These are phyloP conservation scores for Garra rufa DNA, from an alignment of 2,113 vertebrate species.

Conservation along the genomic window DNA sequence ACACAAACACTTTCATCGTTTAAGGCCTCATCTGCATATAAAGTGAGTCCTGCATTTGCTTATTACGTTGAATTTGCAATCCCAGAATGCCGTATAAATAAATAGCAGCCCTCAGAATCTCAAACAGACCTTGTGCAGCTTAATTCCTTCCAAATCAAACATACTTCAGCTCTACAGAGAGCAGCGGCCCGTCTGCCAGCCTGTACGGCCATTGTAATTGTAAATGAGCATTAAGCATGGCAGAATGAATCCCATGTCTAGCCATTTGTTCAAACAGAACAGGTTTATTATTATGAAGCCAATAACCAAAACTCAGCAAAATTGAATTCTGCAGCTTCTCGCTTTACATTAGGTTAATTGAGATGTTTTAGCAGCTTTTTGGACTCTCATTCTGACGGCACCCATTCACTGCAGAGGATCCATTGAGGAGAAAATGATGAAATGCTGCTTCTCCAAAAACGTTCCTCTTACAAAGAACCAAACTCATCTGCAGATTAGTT, in stretches of 20 bases:
- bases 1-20: background rate
- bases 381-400: no score
- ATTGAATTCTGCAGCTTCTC: background rate
- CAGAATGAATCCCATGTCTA: background rate
- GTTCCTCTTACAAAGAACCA: no score
- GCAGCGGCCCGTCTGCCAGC: background rate
- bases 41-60: background rate
- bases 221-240: slow-evolving; percentile 28
- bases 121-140: background rate
- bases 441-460: no score
- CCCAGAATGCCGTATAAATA: background rate
- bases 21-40: background rate
- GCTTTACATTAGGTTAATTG: no score
- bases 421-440: no score
- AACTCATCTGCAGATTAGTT: no score
- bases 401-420: no score
- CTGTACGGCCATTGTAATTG: background rate
- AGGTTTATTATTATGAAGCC: slow-evolving; percentile 16
- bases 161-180: slow-evolving; percentile 8
- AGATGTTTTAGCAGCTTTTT: no score
- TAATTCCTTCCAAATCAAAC: background rate
- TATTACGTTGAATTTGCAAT: background rate
- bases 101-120: background rate
- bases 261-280: slow-evolving; percentile 22
- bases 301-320: slow-evolving; percentile 28